Evolutionary conservation across 2,797 vertebrate genomes (phyloP).

Genomic region (Anableps anableps): DNA sequence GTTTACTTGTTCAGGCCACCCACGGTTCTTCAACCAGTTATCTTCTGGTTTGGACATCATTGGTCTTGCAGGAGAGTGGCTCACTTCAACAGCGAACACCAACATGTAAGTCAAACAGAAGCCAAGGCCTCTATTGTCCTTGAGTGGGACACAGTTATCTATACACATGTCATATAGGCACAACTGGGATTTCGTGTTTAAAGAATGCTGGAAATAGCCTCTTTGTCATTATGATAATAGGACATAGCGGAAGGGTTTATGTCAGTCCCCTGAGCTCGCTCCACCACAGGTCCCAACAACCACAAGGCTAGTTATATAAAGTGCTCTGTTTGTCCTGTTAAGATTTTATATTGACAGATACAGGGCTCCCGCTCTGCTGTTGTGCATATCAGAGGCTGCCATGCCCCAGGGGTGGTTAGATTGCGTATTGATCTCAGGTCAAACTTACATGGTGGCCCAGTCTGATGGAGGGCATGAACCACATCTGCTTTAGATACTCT

Average conservation of each 20-base stretch:
- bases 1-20: constrained; percentile 85
- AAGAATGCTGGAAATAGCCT: constrained; percentile 51
- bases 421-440: constrained; percentile 82
- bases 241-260: constrained; percentile 15
- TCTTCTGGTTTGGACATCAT: constrained; percentile 96
- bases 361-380: constrained; percentile 46
- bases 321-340: constrained; percentile 58
- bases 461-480: constrained; percentile 70
- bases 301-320: constrained; percentile 73
- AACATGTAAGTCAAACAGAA: constrained; percentile 88
- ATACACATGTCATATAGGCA: constrained; percentile 18
- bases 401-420: constrained; percentile 71
- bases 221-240: constrained; percentile 32
- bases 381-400: constrained; percentile 51
- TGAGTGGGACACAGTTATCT: constrained; percentile 5
- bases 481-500: constrained; percentile 35
- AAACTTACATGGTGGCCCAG: constrained; percentile 69
- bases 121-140: neutral
- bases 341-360: constrained; percentile 58
- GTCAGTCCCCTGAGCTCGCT: constrained; percentile 29
- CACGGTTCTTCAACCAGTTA: constrained; percentile 98
- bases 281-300: constrained; percentile 15
- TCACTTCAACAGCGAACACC: constrained; percentile 97
- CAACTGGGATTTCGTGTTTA: constrained; percentile 42
- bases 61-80: constrained; percentile 96